phyloP scores from a whole-genome alignment of 2,888 invertebrate genomes.

The Lepidochrysops patricia region DNA sequence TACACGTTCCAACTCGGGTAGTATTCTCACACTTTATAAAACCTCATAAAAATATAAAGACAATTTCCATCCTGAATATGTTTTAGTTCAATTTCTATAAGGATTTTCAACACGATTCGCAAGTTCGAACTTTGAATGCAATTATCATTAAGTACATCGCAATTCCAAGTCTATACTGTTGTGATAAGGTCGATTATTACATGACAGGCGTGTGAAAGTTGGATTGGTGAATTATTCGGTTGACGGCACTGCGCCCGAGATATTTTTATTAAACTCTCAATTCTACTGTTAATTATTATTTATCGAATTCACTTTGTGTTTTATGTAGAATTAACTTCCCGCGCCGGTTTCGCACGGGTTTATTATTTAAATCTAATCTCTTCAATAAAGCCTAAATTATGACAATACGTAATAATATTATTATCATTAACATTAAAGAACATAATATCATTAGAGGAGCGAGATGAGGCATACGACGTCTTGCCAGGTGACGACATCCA shows the following conservation, averaged over 20 bases:
- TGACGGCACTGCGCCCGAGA: slow-evolving; percentile 22
- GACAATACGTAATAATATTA: no score
- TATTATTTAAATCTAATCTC: no score
- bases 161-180: not conserved
- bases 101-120: slow-evolving; percentile 24
- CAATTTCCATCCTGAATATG: not conserved
- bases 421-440: no score
- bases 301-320: not conserved
- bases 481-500: slow-evolving; percentile 44
- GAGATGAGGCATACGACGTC: not conserved
- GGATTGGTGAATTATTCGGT: slow-evolving; percentile 29
- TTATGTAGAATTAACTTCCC: no score
- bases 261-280: not conserved
- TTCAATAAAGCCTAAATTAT: no score
- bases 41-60: not conserved
- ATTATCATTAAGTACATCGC: not conserved
- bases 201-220: not conserved
- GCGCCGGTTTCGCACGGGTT: no score
- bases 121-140: slow-evolving; percentile 20
- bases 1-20: no score
- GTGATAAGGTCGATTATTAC: not conserved
- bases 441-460: no score
- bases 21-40: not conserved
- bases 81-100: slow-evolving; percentile 15
- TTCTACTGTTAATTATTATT: not conserved